Percentiles rank a stretch among this genome's conserved stretches.
Conservation (phyloP, 2,797 vertebrate species). For the Sebastes steindachneri region DNA sequence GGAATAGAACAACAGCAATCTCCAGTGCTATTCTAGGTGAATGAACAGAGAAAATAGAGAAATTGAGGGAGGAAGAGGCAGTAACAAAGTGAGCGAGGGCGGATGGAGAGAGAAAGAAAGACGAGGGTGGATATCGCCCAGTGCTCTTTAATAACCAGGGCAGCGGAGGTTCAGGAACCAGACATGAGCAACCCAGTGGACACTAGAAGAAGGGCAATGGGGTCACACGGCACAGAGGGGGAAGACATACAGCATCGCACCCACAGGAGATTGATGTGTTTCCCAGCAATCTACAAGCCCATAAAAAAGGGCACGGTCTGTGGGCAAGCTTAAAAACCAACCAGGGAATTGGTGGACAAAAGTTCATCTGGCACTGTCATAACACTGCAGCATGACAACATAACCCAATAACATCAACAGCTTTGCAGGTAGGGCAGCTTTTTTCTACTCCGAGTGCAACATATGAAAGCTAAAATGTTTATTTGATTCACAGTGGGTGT, state of each 20-base stretch:
- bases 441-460: slow-evolving; percentile 6
- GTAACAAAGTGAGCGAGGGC: slow-evolving; percentile 54
- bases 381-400: slow-evolving; percentile 69
- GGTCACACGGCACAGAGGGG: slow-evolving; percentile 67
- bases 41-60: slow-evolving; percentile 47
- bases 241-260: slow-evolving; percentile 62
- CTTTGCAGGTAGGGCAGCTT: slow-evolving; percentile 33
- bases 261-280: slow-evolving; percentile 83
- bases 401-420: slow-evolving; percentile 67
- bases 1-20: slow-evolving; percentile 51
- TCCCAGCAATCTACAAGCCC: slow-evolving; percentile 78
- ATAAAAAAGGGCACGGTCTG: slow-evolving; percentile 78
- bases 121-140: slow-evolving; percentile 59
- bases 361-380: slow-evolving; percentile 79
- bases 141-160: slow-evolving; percentile 83
- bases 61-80: slow-evolving; percentile 34
- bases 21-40: slow-evolving; percentile 56
- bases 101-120: slow-evolving; percentile 42
- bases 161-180: slow-evolving; percentile 71
- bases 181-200: slow-evolving; percentile 81
- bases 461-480: slow-evolving; percentile 15
- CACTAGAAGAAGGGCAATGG: slow-evolving; percentile 78
- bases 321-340: slow-evolving; percentile 78
- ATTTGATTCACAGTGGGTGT: slow-evolving; percentile 22
- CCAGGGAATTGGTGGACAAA: slow-evolving; percentile 76